Evolutionary conservation across 2,888 invertebrate species (phyloP).

Genomic region (Deilephila elpenor): DNA sequence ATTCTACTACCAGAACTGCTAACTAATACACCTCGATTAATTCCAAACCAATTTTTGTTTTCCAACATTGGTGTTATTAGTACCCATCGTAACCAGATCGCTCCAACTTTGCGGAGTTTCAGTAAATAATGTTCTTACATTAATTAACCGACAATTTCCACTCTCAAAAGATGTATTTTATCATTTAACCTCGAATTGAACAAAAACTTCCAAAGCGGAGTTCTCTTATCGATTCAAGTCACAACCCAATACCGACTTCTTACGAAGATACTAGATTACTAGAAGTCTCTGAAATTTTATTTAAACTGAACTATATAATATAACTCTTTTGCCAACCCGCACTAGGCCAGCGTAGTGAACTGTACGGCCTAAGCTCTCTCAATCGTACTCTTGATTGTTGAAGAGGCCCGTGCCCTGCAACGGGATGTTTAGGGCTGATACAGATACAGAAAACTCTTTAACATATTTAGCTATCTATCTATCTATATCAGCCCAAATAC

Average conservation of each 20-base stretch:
- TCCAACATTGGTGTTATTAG: background rate
- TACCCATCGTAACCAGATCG: conserved; percentile 5
- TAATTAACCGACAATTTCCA: conserved; percentile 28
- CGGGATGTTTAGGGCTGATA: no score
- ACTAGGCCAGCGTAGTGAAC: background rate
- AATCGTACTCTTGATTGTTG: no score
- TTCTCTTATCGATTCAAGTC: conserved; percentile 74
- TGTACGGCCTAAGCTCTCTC: no score
- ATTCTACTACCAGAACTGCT: no score
- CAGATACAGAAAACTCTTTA: no score
- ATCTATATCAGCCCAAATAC: no score
- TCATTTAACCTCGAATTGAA: conserved; percentile 72
- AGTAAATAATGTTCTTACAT: conserved; percentile 27
- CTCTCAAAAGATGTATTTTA: conserved; percentile 56
- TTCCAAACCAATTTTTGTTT: background rate
- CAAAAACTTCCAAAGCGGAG: conserved; percentile 63
- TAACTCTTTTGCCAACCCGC: background rate
- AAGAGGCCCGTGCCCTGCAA: no score
- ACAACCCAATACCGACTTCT: conserved; percentile 46
- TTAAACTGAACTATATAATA: background rate
- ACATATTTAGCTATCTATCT: no score
- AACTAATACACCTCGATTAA: background rate
- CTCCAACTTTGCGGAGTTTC: conserved; percentile 11
- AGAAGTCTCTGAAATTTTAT: conserved; percentile 16
- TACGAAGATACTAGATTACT: conserved; percentile 21